These are phyloP conservation scores for Limonius californicus DNA, from an alignment of 1,140 invertebrate species.

Conservation along the genomic window DNA sequence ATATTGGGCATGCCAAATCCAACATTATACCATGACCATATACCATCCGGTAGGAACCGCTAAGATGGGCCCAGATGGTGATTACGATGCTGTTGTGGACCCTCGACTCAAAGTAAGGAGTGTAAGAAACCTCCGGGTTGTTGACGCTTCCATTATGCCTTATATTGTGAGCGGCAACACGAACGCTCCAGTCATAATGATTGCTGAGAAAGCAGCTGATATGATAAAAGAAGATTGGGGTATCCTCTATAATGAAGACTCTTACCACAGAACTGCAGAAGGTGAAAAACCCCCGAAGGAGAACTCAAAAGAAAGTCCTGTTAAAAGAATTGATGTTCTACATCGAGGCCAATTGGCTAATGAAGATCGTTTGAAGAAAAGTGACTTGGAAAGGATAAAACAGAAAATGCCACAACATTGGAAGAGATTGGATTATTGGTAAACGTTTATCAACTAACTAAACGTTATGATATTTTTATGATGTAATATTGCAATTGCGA, in stretches of 20 bases:
- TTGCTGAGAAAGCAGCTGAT: constrained; percentile 73
- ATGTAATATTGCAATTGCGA: no score
- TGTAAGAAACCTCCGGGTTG: constrained; percentile 65
- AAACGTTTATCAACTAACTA: background rate
- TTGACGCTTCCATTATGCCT: constrained; percentile 80
- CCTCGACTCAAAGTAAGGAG: constrained; percentile 59
- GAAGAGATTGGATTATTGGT: constrained; percentile 21
- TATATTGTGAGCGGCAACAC: constrained; percentile 68
- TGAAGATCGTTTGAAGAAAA: background rate
- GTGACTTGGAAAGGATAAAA: background rate
- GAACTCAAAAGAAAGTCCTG: background rate
- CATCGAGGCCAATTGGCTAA: no score
- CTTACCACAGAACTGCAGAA: background rate
- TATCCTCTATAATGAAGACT: background rate
- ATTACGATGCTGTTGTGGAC: constrained; percentile 63
- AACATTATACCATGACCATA: constrained; percentile 63
- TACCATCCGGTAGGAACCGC: constrained; percentile 68
- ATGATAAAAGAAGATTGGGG: constrained; percentile 62
- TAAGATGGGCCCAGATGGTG: constrained; percentile 68
- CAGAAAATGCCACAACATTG: constrained; percentile 10
- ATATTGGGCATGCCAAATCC: constrained; percentile 68
- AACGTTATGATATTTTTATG: no score
- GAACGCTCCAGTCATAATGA: constrained; percentile 73
- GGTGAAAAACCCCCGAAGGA: background rate
- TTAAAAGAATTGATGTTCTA: no score